These are phyloP conservation scores for Proteles cristata DNA, from an alignment of 2,113 vertebrate species.

Conservation along the genomic window DNA sequence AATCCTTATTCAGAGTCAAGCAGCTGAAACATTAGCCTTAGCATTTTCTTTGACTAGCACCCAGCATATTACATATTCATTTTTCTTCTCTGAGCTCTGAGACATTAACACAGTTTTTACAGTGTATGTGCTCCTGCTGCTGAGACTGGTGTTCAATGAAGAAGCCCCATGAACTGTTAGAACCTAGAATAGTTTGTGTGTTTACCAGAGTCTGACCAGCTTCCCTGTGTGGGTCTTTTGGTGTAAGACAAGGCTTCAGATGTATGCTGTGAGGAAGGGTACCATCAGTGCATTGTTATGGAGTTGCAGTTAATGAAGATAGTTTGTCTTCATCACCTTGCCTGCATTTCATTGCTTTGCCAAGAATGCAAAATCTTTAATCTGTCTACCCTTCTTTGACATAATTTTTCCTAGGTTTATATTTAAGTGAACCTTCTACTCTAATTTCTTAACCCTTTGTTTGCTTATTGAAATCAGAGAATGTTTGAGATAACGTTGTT, in stretches of 20 bases:
- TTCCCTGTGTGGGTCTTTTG: neutral
- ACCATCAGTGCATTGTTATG: neutral
- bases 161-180: neutral
- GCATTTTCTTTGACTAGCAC: neutral
- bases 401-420: neutral
- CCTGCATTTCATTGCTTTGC: neutral
- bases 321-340: neutral
- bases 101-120: neutral
- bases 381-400: neutral
- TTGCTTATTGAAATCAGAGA: conserved; percentile 1
- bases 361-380: neutral
- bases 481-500: conserved; percentile 16
- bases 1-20: neutral
- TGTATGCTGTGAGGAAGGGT: neutral
- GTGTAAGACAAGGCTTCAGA: neutral
- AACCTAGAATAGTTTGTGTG: neutral
- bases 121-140: neutral
- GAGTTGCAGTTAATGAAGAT: neutral
- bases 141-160: neutral
- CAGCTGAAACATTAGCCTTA: neutral
- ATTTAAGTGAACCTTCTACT: neutral
- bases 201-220: neutral
- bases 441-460: neutral
- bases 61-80: neutral
- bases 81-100: neutral